These are phyloP conservation scores for Crax fasciolata DNA, from an alignment of 2,797 vertebrate genomes.

Conservation along the genomic window DNA sequence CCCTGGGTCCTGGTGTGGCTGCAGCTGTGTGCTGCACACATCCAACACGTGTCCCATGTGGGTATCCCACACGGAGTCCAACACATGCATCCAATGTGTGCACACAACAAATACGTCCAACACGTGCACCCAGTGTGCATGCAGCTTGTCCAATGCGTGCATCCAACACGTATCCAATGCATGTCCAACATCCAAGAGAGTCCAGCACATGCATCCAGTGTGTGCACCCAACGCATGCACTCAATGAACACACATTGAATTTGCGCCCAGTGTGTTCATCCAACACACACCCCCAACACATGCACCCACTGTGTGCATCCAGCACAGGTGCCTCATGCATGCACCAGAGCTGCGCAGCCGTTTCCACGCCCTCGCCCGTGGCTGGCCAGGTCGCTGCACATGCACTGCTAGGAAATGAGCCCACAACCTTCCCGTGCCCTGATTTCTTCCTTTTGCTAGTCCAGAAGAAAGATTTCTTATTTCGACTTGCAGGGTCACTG, in stretches of 20 bases:
- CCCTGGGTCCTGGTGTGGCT: rapidly evolving
- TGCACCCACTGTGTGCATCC: neutral
- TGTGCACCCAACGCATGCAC: neutral
- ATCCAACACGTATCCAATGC: rapidly evolving
- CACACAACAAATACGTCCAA: neutral
- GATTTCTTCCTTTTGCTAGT: neutral
- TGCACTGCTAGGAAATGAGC: rapidly evolving
- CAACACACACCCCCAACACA: rapidly evolving
- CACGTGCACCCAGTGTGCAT: rapidly evolving
- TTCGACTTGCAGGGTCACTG: neutral
- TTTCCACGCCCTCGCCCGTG: rapidly evolving
- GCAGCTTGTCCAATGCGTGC: neutral
- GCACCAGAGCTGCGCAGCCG: rapidly evolving
- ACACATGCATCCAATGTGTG: rapidly evolving
- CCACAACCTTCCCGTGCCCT: rapidly evolving
- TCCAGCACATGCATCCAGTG: neutral
- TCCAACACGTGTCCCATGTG: rapidly evolving
- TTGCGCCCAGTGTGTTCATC: rapidly evolving
- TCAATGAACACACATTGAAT: rapidly evolving
- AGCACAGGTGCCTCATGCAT: neutral
- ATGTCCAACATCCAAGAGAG: no score
- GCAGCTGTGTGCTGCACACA: neutral
- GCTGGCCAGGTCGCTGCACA: rapidly evolving
- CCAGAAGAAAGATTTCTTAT: neutral
- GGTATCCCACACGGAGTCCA: rapidly evolving